These are phyloP conservation scores for Recurvirostra avosetta DNA, from an alignment of 2,113 vertebrate species.

Conservation along the genomic window DNA sequence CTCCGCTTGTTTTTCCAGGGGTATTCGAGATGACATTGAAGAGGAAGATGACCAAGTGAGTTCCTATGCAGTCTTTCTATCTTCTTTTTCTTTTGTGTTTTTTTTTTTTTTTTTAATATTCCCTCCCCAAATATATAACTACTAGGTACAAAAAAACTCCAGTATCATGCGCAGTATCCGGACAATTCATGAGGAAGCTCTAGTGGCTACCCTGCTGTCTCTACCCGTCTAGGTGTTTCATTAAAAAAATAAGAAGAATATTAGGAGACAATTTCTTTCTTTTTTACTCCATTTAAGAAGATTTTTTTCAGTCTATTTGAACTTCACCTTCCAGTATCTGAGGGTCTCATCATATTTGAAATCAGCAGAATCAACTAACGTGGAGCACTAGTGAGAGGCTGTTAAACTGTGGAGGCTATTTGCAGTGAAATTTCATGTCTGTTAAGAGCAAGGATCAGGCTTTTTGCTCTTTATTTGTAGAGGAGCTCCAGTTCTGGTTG, in stretches of 20 bases:
- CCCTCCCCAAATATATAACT: slow-evolving; percentile 11
- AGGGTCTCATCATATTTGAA: not conserved
- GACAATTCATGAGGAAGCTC: slow-evolving; percentile 27
- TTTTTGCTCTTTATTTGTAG: not conserved
- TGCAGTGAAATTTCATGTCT: not conserved
- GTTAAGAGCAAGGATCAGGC: not conserved
- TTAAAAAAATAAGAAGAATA: not conserved
- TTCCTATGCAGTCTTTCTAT: slow-evolving; percentile 88
- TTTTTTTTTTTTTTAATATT: slow-evolving; percentile 56
- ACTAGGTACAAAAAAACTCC: slow-evolving; percentile 43
- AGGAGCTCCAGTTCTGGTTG: not conserved
- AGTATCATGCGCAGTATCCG: not conserved
- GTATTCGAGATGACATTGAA: slow-evolving; percentile 99
- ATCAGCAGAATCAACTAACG: not conserved
- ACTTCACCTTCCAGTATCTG: not conserved
- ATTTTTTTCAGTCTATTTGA: not conserved
- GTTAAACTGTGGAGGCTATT: not conserved
- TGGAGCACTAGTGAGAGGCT: not conserved
- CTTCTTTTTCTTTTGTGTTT: slow-evolving; percentile 57
- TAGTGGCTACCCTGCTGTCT: slow-evolving; percentile 14
- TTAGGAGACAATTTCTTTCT: not conserved
- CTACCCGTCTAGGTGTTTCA: slow-evolving; percentile 16
- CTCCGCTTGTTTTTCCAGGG: slow-evolving; percentile 99
- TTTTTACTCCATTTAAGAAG: not conserved
- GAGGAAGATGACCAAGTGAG: slow-evolving; percentile 99